Evolutionary conservation across 2,888 invertebrate species (phyloP).

Genomic region (Drosophila neutralis): DNA sequence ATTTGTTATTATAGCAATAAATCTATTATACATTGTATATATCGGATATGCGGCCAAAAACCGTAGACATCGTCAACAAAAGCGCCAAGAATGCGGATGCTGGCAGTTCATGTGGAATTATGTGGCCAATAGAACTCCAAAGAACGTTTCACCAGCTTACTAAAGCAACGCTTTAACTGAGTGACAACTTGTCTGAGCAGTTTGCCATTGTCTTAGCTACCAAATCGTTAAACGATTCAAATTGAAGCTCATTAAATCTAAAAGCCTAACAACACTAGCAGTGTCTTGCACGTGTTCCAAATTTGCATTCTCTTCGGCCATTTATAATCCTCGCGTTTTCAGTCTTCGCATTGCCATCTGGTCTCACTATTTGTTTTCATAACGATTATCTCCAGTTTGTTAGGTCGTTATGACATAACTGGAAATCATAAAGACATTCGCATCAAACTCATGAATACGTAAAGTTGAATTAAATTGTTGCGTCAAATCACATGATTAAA

Average conservation of each 20-base stretch:
- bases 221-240: not conserved
- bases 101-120: not conserved
- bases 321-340: not conserved
- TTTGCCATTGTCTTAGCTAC: not conserved
- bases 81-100: conserved; percentile 34
- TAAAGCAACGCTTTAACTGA: not conserved
- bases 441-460: conserved; percentile 23
- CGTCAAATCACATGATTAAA: not conserved
- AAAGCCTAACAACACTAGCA: not conserved
- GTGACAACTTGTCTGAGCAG: not conserved
- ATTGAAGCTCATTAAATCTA: not conserved
- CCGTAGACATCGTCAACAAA: not conserved
- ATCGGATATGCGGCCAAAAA: conserved; percentile 20
- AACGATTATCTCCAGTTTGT: not conserved
- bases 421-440: conserved; percentile 14
- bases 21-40: conserved; percentile 5
- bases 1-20: not conserved
- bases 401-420: conserved; percentile 6
- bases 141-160: not conserved
- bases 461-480: not conserved
- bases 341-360: not conserved
- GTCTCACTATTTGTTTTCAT: not conserved
- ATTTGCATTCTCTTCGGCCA: not conserved
- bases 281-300: not conserved
- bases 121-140: not conserved